phyloP scores from a whole-genome alignment of 2,888 invertebrate genomes.

The Drosophila pseudotakahashii region DNA sequence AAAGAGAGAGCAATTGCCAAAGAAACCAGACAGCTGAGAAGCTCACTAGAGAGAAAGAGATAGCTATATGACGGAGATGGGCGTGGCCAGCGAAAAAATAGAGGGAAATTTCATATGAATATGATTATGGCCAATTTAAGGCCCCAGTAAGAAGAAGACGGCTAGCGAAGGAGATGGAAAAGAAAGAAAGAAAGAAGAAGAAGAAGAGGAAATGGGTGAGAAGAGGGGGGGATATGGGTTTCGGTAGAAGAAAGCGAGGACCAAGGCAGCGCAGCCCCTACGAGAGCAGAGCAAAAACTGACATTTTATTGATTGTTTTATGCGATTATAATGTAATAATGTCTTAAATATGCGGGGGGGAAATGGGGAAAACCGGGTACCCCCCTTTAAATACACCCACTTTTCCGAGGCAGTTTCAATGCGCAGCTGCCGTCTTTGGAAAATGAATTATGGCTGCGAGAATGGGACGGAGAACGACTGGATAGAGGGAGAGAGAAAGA shows the following conservation, averaged over 20 bases:
- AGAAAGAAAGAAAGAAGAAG: constrained; percentile 6
- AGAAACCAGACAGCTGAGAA: neutral
- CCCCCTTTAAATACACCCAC: constrained; percentile 15
- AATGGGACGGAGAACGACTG: constrained; percentile 9
- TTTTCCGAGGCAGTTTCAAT: constrained; percentile 35
- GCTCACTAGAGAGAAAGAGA: constrained; percentile 28
- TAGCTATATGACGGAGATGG: constrained; percentile 43
- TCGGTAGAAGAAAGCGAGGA: neutral
- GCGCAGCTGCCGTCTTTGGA: constrained; percentile 72
- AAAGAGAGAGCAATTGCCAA: constrained; percentile 7
- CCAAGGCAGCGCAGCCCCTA: constrained; percentile 22
- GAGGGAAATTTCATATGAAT: constrained; percentile 71
- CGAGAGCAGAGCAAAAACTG: constrained; percentile 51
- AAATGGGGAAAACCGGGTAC: constrained; percentile 16
- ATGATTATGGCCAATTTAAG: constrained; percentile 71
- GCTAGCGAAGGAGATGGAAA: constrained; percentile 7
- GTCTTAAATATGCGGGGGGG: constrained; percentile 70
- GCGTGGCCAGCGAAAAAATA: constrained; percentile 70
- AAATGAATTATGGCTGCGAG: constrained; percentile 66
- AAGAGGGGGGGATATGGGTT: neutral
- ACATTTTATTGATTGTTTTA: constrained; percentile 82
- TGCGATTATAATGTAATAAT: constrained; percentile 81
- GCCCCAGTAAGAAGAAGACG: constrained; percentile 25
- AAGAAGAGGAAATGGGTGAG: constrained; percentile 11
- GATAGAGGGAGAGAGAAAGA: neutral